Base-by-base conservation (phyloP, 1,140 invertebrate genomes). In the Drosophila pandora region DNA sequence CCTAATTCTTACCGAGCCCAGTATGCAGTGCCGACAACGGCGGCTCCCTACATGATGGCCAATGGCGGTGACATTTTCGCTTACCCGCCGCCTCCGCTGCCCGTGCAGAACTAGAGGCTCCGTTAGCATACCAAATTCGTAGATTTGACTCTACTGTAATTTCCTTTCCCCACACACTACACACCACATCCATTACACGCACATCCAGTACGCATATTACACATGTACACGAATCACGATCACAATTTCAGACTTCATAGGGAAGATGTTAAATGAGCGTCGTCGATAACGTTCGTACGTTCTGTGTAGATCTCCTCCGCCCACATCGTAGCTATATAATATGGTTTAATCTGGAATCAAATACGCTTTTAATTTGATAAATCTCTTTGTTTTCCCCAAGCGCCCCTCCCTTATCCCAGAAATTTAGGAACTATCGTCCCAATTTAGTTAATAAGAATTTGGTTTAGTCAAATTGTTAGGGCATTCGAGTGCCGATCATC, bases 291-390 rank as follows among this genome's bases (percentile, higher is more conserved):
- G 64, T 34, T 53, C 30, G 9, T 72, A 69, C 54, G 55, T 61
- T 78, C 76, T 76, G 73, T 70, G 68, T 88, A 85, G 82, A 85
- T 85, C 82, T 85, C 79, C 79, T 82, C 74, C 82, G 82, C 74
- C 81, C 82, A 79, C 63, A 53, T 67, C 56, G 54, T 81, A 85
- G 78, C 75, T 79, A 72, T 87, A 76, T 87, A 87, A 88, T 87
- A 87, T 88, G 82, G 83, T 88, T 87, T 87, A 88, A 87, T 62
- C 63, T 79, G 83, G 57, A 87, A 87, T 87, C 83, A 88, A 87
- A 88, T 88, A 87, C 83, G 83, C 83, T 88, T 76, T 34, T 58
- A 68, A 70, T 81, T 80, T 77, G 68, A 78, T 77, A 64, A 84
- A 79, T 67, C 49, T 54, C 28, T 30, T 64, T 39, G 49, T 69